A percentile compares a stretch with the other conserved stretches of the same genome.
These are phyloP conservation scores for Centropus bengalensis DNA, from an alignment of 2,113 vertebrate genomes.

Conservation along the genomic window DNA sequence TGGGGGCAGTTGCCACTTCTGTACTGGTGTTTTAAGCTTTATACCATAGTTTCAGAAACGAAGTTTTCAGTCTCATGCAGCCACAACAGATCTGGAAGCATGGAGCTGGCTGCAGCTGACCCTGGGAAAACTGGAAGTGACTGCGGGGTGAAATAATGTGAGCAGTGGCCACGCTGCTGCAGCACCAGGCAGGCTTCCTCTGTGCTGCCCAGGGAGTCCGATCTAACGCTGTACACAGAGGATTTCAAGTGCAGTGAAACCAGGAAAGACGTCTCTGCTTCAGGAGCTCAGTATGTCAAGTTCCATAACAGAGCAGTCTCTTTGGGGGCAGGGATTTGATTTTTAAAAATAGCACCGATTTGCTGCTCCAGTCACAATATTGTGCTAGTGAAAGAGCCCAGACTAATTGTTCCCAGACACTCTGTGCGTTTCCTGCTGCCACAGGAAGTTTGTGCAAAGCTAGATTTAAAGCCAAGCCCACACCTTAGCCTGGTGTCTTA, in stretches of 20 bases:
- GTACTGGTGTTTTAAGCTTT: not conserved
- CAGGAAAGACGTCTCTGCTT: not conserved
- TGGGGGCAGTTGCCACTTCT: not conserved
- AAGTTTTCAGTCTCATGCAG: not conserved
- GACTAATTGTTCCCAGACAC: slow-evolving; percentile 6
- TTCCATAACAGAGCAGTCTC: not conserved
- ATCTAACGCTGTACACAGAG: not conserved
- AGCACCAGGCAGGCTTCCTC: not conserved
- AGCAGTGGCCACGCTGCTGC: not conserved
- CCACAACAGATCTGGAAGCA: not conserved
- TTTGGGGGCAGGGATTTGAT: not conserved
- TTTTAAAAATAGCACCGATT: slow-evolving; percentile 19
- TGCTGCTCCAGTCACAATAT: slow-evolving; percentile 15
- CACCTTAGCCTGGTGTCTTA: not conserved
- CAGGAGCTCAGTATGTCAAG: not conserved
- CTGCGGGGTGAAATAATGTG: not conserved
- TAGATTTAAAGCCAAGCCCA: not conserved
- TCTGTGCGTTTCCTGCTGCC: not conserved
- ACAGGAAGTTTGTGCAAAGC: not conserved
- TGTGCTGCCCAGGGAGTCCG: not conserved
- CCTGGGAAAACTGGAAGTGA: not conserved
- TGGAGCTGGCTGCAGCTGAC: not conserved
- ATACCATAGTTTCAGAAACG: fast-evolving
- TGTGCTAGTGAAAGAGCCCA: not conserved
- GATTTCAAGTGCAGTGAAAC: not conserved